Conservation (phyloP, 92 coral and sea anemone genomes). For the Hydrozoanthus gracilis region DNA sequence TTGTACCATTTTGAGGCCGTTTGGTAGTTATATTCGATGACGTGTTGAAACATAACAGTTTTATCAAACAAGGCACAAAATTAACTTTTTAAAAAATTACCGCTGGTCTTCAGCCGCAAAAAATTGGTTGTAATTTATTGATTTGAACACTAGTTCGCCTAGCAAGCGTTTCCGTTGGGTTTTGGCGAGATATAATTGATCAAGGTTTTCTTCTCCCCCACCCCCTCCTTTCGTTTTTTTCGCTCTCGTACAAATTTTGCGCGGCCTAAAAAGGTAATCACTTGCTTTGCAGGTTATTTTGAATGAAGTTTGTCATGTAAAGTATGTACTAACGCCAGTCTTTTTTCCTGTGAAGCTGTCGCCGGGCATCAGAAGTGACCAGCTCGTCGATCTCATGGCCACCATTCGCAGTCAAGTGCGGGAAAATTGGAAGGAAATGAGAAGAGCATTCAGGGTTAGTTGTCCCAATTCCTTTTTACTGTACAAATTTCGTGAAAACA, state of each 20-base stretch:
- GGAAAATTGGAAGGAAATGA: slow-evolving; percentile 95
- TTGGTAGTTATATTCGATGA: too few species aligned
- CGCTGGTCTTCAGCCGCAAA: too few species aligned
- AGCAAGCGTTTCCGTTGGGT: too few species aligned
- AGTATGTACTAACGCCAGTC: background rate
- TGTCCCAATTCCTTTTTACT: background rate
- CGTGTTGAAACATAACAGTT: too few species aligned
- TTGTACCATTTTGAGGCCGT: too few species aligned
- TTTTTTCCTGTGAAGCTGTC: slow-evolving; percentile 62
- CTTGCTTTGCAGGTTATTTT: background rate
- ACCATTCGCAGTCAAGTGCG: slow-evolving; percentile 78
- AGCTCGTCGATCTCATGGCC: slow-evolving; percentile 84
- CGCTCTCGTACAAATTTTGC: background rate
- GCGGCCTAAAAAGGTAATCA: background rate
- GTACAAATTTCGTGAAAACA: background rate
- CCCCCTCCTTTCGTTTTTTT: too few species aligned
- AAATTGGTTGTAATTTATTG: too few species aligned
- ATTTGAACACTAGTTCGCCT: too few species aligned
- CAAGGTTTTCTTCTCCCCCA: too few species aligned
- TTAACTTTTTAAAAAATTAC: too few species aligned
- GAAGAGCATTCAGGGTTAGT: slow-evolving; percentile 91
- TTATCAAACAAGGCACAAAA: too few species aligned
- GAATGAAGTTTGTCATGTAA: background rate
- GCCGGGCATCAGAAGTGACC: slow-evolving; percentile 86
- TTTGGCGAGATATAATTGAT: too few species aligned